Evolutionary conservation across 1,140 invertebrate species (phyloP), one percentile per base, ranked within the genome.

Genomic region (Camponotus vicinus): DNA sequence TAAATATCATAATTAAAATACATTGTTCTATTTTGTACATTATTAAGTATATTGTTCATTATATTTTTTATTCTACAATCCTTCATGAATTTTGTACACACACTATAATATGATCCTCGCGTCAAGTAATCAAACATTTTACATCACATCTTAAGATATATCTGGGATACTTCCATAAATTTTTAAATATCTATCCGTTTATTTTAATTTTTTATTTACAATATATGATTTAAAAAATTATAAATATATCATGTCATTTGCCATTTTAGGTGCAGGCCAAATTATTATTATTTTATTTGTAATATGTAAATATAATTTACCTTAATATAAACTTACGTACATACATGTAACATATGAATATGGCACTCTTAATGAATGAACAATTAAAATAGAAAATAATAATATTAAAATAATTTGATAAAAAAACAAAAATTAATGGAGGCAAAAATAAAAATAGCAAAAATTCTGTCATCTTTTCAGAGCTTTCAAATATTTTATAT

Each of bases 21-120:
- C 42, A 59, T 37, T 61, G 55, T 61, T 76, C 13, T 76, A 42
- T n/a, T 42, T 42, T 61, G 13, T 77, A 45, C 40, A 77, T 63
- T 15, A 77, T 77, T 77, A 77, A 77, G 40, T 63, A 77, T 77
- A 77, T 63, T 42, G 40, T 77, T 57, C 32, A 18, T 32, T 21
- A 42, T 42, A 27, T 7, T 32, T 40, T 34, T 63, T 15, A 77
- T 27, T 45, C 15, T 21, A 2, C 21, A 61, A 45, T 63, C 7
- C 15, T 77, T 15, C n/a, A 7, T 21, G 18, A 55, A 52, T 73
- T 49, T 7, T 9, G 15, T 27, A 27, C n/a, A 15, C 18, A 57
- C 11, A 18, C 52, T 52, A 7, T 1, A 13, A 13, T 15, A 77
- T 77, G 6, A 32, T 40, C 57, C 40, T 63, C 11, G 15, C 0